phyloP scores from a whole-genome alignment of 35 echinoderm and acorn worm genomes.

The Ophioderma brevispina region DNA sequence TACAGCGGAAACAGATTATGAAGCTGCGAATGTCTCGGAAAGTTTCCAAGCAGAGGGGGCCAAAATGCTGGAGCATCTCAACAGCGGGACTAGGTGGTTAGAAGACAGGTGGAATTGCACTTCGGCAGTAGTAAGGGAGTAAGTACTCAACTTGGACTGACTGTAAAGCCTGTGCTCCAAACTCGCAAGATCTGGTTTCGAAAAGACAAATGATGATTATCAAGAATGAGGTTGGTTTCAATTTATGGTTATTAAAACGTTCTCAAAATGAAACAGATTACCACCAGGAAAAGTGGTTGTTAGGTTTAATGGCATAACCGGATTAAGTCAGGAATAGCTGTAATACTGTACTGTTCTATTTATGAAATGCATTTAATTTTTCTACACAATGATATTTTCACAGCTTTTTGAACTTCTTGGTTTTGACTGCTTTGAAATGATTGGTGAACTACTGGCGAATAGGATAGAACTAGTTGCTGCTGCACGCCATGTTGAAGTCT shows the following conservation, averaged over 20 bases:
- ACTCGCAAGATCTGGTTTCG: conserved; percentile 78
- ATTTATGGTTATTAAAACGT: no score
- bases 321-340: no score
- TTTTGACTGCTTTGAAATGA: conserved; percentile 98
- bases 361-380: no score
- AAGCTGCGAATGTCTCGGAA: background rate
- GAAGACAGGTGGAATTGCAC: conserved; percentile 55
- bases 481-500: conserved; percentile 49
- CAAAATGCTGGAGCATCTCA: background rate
- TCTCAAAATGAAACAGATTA: no score
- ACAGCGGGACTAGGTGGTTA: conserved; percentile 56
- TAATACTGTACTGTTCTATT: no score
- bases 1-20: background rate
- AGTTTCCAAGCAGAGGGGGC: background rate
- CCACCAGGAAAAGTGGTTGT: no score
- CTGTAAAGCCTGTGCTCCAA: conserved; percentile 71
- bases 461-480: conserved; percentile 53
- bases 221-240: conserved; percentile 93
- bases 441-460: conserved; percentile 65
- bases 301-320: no score
- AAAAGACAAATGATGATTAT: conserved; percentile 86
- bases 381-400: background rate
- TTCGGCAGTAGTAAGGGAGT: conserved; percentile 36
- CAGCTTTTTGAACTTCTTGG: conserved; percentile 96
- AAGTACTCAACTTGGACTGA: conserved; percentile 60